Percentiles rank a stretch among this genome's conserved stretches.
Evolutionary conservation across 2,888 invertebrate species (phyloP).

Genomic region (Palloptera scutellata): DNA sequence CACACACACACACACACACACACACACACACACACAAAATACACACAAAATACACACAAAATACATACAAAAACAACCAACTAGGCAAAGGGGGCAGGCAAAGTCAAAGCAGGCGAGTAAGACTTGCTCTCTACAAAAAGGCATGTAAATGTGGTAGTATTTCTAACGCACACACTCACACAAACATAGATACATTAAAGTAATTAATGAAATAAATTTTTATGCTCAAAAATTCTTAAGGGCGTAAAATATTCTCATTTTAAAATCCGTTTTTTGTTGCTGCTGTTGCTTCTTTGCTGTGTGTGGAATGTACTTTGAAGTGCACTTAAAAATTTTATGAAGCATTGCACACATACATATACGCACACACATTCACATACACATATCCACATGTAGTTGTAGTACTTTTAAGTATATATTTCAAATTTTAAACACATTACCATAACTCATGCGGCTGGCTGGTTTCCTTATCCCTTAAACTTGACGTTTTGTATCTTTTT

Average conservation of each 20-base stretch:
- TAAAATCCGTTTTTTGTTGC: too few species aligned
- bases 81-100: too few species aligned
- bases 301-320: too few species aligned
- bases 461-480: constrained; percentile 14
- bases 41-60: constrained; percentile 10
- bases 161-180: constrained; percentile 49
- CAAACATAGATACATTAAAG: constrained; percentile 33
- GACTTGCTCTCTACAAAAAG: background rate
- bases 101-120: too few species aligned
- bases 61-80: background rate
- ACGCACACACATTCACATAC: background rate
- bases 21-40: constrained; percentile 3
- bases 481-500: constrained; percentile 27
- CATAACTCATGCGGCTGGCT: constrained; percentile 35
- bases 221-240: too few species aligned
- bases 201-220: background rate
- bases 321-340: background rate
- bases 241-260: too few species aligned
- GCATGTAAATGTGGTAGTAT: constrained; percentile 28
- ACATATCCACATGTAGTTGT: background rate
- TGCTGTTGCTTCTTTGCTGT: too few species aligned
- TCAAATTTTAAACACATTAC: constrained; percentile 37
- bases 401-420: constrained; percentile 21
- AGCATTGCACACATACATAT: background rate
- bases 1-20: background rate